Conservation (phyloP, 2,797 vertebrate genomes). For the Muscicapa striata region DNA sequence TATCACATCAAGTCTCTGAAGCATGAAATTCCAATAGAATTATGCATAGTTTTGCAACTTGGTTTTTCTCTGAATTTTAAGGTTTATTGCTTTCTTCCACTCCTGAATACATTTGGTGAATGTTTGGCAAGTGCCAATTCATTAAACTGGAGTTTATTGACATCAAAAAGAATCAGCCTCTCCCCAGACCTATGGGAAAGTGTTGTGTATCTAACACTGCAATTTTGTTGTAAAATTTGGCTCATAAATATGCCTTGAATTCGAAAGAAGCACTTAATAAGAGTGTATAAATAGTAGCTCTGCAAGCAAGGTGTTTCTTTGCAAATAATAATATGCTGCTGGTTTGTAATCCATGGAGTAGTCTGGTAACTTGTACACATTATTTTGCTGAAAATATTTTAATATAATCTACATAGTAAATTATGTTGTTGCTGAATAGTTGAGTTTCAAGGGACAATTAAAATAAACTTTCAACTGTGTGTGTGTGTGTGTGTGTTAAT, state of each 20-base stretch:
- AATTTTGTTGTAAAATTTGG: not conserved
- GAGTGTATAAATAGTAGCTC: not conserved
- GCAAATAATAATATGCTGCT: not conserved
- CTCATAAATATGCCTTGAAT: not conserved
- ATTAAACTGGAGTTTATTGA: not conserved
- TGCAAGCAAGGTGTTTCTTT: not conserved
- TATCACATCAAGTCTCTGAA: not conserved
- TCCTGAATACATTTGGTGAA: not conserved
- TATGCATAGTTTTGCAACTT: not conserved
- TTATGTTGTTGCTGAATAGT: not conserved
- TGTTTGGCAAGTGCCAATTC: not conserved
- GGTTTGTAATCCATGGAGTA: not conserved
- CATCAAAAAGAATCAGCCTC: not conserved
- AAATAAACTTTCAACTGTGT: not conserved
- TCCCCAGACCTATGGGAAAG: not conserved
- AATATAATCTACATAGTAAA: not conserved
- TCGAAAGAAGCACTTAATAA: not conserved
- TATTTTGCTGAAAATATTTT: not conserved
- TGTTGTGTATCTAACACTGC: not conserved
- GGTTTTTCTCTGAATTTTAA: not conserved
- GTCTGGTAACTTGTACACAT: not conserved
- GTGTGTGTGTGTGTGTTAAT: not conserved
- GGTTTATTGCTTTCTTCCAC: not conserved
- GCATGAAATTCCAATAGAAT: not conserved
- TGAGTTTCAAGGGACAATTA: not conserved